phyloP scores from a whole-genome alignment of 2,797 vertebrate species.

The Sebastes taczanowskii region DNA sequence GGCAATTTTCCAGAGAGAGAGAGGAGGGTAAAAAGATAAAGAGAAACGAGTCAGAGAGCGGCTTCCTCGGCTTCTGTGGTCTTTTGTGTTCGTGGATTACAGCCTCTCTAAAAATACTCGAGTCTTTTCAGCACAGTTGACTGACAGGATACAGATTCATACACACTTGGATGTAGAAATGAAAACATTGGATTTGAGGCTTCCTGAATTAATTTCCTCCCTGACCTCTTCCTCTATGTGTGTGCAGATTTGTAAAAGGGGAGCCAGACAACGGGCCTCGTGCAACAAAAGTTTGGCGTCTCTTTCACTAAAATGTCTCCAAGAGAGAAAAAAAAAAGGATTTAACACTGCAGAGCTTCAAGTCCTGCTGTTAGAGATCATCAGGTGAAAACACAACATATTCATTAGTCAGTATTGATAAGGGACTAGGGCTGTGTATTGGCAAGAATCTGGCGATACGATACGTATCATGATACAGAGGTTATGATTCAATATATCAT shows the following conservation, averaged over 20 bases:
- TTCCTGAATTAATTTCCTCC: not conserved
- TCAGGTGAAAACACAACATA: too few species aligned
- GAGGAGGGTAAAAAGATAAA: not conserved
- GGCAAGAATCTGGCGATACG: too few species aligned
- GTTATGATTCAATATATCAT: too few species aligned
- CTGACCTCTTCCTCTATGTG: not conserved
- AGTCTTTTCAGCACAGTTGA: conserved; percentile 9
- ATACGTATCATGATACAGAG: rapidly evolving
- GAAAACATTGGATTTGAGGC: not conserved
- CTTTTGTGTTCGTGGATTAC: conserved; percentile 6
- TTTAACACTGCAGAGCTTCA: too few species aligned
- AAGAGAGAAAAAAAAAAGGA: too few species aligned
- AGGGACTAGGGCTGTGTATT: too few species aligned
- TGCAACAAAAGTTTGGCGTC: not conserved
- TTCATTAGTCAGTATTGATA: too few species aligned
- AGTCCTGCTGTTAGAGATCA: too few species aligned
- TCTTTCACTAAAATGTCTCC: too few species aligned
- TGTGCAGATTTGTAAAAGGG: not conserved
- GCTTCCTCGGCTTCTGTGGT: not conserved
- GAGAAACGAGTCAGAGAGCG: not conserved
- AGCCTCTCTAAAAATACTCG: conserved; percentile 24
- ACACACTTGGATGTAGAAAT: not conserved
- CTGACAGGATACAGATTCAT: conserved; percentile 5
- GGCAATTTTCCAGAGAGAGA: not conserved
- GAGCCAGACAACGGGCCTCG: not conserved